Base-by-base conservation (phyloP, 2,113 vertebrate species). In the Rhineura floridana region DNA sequence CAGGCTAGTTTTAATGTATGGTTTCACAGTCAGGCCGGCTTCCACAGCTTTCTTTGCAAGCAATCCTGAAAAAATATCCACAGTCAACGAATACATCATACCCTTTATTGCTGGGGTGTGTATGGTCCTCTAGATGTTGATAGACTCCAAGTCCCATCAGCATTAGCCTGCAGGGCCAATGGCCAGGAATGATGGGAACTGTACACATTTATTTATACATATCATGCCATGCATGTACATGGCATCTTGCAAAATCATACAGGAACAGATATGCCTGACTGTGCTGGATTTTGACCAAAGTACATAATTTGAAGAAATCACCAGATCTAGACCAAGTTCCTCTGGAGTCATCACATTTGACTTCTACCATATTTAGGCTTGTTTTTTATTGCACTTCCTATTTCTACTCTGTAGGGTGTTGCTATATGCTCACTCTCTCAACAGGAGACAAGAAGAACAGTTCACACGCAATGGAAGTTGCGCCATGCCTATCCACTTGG, bases 1-100 rank as follows among this genome's bases (percentile, higher is more conserved):
- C 93, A 99, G 95, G 93, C 99, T 99, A 23, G 99, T 99, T 96
- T 99, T 99, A 88, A 99, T 96, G 92, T 99, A 99, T 0, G 99
- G 98, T 93, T 98, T 99, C 96, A 99, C 98, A 0, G 91, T 96
- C 90, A 99, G 94, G 33, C 99, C 98, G 11, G 95, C 96, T 78
- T 98, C 95, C 17, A 99, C 95, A 2, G 99, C 99, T 91, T 99
- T 99, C 93, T 98, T 98, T 0, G 99, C 99, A 70, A 99, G 96
- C 85, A 99, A 91, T 3, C 99, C 99, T 99, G 94, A 76, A 93
- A 73, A 69, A 62, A 88, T 0, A 89, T 25, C 5, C 72, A 39
- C 12, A 86, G 39, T 2, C 90, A 88, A 42, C 52, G 6, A 21
- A 9, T 33, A 33, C 10, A 12, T 30, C 2, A 33, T 55, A 7